A percentile compares a stretch with the other conserved stretches of the same genome.
These are phyloP conservation scores for Uria aalge DNA, from an alignment of 2,113 vertebrate species.

Conservation along the genomic window DNA sequence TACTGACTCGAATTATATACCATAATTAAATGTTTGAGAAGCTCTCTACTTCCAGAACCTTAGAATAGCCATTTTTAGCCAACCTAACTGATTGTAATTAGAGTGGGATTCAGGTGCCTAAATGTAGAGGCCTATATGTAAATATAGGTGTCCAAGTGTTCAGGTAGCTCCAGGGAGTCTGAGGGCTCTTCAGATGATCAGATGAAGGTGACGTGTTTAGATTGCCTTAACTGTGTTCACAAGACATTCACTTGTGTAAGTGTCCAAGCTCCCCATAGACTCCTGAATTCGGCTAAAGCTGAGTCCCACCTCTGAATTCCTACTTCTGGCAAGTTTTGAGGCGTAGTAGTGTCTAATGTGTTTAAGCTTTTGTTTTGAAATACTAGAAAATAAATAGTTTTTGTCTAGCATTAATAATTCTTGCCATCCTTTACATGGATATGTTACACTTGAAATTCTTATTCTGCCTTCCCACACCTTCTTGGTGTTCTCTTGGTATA, in stretches of 20 bases:
- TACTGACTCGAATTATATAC: background rate
- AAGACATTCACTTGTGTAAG: background rate
- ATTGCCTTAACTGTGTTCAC: background rate
- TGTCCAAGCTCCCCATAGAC: background rate
- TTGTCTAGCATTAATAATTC: background rate
- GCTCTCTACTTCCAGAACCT: background rate
- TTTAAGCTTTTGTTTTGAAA: background rate
- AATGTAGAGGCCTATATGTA: background rate
- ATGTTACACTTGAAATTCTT: background rate
- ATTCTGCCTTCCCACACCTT: background rate
- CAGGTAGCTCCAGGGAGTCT: background rate
- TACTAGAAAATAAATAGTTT: background rate
- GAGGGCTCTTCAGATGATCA: background rate
- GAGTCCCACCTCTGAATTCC: background rate
- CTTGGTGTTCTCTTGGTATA: background rate
- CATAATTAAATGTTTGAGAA: background rate
- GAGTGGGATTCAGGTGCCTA: background rate
- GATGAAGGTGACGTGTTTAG: background rate
- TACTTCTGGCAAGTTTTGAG: background rate
- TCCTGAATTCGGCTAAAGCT: background rate
- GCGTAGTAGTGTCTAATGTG: background rate
- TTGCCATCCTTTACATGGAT: background rate
- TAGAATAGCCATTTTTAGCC: background rate
- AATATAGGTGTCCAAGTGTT: background rate
- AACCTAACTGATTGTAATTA: background rate